These are phyloP conservation scores for Todiramphus saurophagus DNA, from an alignment of 2,113 vertebrate species.

Conservation along the genomic window DNA sequence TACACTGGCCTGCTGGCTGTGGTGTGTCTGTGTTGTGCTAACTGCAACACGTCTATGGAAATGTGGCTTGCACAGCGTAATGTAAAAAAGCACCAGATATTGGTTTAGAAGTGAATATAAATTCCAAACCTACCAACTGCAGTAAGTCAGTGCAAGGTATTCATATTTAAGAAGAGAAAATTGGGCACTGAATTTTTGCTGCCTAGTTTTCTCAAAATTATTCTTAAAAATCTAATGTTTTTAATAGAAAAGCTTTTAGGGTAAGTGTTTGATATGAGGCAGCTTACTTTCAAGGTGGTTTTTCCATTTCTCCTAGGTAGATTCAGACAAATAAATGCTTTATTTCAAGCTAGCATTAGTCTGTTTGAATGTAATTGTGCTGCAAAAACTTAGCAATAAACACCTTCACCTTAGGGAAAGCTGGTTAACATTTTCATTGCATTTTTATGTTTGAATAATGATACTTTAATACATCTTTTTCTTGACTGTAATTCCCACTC, in stretches of 20 bases:
- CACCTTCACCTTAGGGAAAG: slow-evolving; percentile 50
- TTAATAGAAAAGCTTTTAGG: slow-evolving; percentile 10
- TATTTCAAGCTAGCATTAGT: slow-evolving; percentile 13
- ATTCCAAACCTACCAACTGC: neutral
- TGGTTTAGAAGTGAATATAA: slow-evolving; percentile 41
- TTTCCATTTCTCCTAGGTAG: neutral
- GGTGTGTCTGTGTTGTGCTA: neutral
- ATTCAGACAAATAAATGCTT: neutral
- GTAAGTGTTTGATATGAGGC: neutral
- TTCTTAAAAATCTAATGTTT: neutral
- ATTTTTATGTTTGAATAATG: slow-evolving; percentile 71
- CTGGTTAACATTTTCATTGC: slow-evolving; percentile 66
- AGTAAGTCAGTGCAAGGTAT: neutral
- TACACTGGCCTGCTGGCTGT: neutral
- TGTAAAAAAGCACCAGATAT: neutral
- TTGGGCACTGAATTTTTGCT: neutral
- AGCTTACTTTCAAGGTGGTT: slow-evolving; percentile 26
- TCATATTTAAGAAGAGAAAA: neutral
- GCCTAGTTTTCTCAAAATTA: neutral
- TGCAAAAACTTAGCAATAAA: slow-evolving; percentile 55
- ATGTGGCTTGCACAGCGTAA: neutral
- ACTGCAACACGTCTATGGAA: neutral
- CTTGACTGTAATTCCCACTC: slow-evolving; percentile 52
- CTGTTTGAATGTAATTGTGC: slow-evolving; percentile 44
- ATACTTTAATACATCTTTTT: slow-evolving; percentile 64